phyloP scores from a whole-genome alignment of 2,797 vertebrate genomes.

The Pseudochaenichthys georgianus region DNA sequence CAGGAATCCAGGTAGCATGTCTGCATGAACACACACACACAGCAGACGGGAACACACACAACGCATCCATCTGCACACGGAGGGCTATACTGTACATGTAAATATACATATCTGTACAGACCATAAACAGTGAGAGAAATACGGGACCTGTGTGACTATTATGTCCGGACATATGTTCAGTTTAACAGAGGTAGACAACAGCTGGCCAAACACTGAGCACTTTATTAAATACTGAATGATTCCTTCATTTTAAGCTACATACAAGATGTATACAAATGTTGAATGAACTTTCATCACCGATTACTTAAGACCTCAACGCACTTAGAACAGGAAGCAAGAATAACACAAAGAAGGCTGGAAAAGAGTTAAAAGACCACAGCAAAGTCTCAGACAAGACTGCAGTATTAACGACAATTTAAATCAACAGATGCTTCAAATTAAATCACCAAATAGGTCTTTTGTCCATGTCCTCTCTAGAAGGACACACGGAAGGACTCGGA shows the following conservation, averaged over 20 bases:
- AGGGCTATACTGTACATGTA: conserved; percentile 40
- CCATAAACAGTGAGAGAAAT: conserved; percentile 31
- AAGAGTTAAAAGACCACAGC: too few species aligned
- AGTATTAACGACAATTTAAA: too few species aligned
- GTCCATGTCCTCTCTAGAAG: background rate
- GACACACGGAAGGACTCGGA: background rate
- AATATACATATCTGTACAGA: conserved; percentile 34
- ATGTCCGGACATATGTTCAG: conserved; percentile 18
- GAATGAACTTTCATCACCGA: background rate
- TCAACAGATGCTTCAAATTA: background rate
- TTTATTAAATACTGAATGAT: background rate
- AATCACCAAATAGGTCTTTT: background rate
- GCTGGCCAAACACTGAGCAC: background rate
- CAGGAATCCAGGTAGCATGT: conserved; percentile 81
- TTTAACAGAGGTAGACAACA: background rate
- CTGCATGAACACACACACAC: conserved; percentile 34
- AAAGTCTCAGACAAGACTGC: too few species aligned
- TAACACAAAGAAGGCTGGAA: too few species aligned
- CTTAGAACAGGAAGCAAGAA: too few species aligned
- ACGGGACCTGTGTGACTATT: conserved; percentile 23
- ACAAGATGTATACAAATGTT: background rate
- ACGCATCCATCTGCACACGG: conserved; percentile 29
- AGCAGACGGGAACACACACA: conserved; percentile 24
- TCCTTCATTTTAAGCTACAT: background rate
- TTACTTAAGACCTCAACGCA: background rate